phyloP scores from a whole-genome alignment of 2,113 vertebrate species.

The Actenoides lindsayi region DNA sequence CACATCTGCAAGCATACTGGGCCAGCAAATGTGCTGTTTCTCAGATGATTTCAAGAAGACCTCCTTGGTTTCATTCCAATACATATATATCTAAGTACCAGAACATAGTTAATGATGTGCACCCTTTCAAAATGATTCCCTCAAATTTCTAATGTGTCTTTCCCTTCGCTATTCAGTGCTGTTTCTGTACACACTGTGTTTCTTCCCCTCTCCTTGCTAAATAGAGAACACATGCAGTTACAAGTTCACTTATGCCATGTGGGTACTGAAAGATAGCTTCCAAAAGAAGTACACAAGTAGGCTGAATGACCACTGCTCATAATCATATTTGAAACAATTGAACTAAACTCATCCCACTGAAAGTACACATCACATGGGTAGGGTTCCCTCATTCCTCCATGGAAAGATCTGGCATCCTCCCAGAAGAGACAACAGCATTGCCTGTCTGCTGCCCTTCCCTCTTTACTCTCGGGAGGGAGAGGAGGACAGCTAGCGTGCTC shows the following conservation, averaged over 20 bases:
- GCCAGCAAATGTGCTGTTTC: background rate
- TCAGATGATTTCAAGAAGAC: background rate
- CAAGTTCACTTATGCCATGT: background rate
- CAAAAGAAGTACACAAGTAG: background rate
- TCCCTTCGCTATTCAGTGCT: background rate
- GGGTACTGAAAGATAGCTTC: background rate
- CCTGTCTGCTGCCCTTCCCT: background rate
- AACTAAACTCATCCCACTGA: background rate
- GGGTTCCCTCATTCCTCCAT: background rate
- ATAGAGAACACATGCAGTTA: background rate
- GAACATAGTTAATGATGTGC: background rate
- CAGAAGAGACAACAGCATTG: background rate
- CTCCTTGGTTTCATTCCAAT: background rate
- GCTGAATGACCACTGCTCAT: background rate
- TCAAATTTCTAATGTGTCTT: background rate
- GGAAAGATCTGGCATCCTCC: background rate
- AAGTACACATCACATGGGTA: rapidly evolving
- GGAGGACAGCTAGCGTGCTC: background rate
- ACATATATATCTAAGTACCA: background rate
- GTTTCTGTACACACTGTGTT: background rate
- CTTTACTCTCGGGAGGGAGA: background rate
- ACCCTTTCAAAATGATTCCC: background rate
- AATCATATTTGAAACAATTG: background rate
- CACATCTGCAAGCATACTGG: background rate
- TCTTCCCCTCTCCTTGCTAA: background rate